phyloP scores from a whole-genome alignment of 23 tunicate species.

The Trididemnum miniatum region DNA sequence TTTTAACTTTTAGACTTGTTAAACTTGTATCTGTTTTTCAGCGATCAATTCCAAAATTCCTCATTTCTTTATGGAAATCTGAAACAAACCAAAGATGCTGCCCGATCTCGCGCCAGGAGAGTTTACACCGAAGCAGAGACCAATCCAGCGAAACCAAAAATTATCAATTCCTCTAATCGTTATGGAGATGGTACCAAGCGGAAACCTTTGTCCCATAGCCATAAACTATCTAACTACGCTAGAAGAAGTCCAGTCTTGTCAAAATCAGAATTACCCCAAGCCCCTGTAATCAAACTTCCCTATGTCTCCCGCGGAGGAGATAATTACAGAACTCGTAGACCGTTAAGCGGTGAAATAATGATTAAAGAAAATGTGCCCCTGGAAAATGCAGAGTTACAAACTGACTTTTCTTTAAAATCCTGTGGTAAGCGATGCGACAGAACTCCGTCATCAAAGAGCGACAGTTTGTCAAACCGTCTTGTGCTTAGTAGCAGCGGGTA shows the following conservation, averaged over 20 bases:
- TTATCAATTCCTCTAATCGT: not conserved
- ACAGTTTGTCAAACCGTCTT: constrained; percentile 31
- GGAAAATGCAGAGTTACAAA: not conserved
- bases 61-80: not conserved
- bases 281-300: constrained; percentile 33
- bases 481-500: constrained; percentile 80
- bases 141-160: constrained; percentile 21
- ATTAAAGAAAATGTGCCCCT: constrained; percentile 1
- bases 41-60: not conserved
- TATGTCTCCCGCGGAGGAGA: constrained; percentile 37
- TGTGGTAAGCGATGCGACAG: not conserved
- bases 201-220: not conserved
- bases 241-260: constrained; percentile 18
- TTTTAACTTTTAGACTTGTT: not conserved
- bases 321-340: not conserved
- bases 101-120: not conserved
- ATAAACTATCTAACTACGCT: constrained; percentile 7
- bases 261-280: constrained; percentile 6
- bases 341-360: not conserved
- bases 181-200: not conserved
- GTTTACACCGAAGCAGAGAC: not conserved
- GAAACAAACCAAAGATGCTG: not conserved
- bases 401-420: not conserved
- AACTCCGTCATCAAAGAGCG: constrained; percentile 8
- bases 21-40: not conserved